phyloP scores from a whole-genome alignment of 1,140 invertebrate genomes.

The Caligus rogercresseyi region DNA sequence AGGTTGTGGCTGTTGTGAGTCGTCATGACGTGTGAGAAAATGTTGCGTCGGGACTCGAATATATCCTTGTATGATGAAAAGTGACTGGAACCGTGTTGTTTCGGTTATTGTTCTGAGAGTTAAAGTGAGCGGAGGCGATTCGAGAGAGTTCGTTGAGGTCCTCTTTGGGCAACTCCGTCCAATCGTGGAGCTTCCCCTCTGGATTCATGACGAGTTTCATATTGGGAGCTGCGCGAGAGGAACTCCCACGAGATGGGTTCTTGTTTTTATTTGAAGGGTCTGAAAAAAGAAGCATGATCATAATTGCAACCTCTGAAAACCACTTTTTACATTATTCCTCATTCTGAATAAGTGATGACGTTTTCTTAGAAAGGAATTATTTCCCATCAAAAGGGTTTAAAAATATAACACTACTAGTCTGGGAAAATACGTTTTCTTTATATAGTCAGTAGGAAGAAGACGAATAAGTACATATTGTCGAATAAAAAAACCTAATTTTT shows the following conservation, averaged over 20 bases:
- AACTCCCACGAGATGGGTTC: too few relatives aligned
- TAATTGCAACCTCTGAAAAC: too few relatives aligned
- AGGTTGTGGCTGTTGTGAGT: not conserved
- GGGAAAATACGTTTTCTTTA: too few relatives aligned
- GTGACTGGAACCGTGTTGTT: not conserved
- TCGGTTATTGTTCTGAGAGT: not conserved
- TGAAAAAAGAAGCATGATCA: not conserved
- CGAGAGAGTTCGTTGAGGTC: not conserved
- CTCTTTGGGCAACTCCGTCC: constrained; percentile 7
- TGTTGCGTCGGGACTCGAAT: not conserved
- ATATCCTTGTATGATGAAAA: not conserved
- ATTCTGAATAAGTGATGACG: too few relatives aligned
- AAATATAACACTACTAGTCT: too few relatives aligned
- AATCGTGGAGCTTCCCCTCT: constrained; percentile 17
- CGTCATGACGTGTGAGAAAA: not conserved
- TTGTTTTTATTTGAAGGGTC: not conserved
- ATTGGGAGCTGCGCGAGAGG: not conserved
- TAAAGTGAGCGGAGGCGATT: not conserved
- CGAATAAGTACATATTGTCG: too few relatives aligned
- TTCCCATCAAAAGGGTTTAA: too few relatives aligned
- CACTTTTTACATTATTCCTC: too few relatives aligned
- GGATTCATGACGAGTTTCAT: constrained; percentile 20
- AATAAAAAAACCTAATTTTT: too few relatives aligned
- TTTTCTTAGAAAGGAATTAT: too few relatives aligned
- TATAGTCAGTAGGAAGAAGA: too few relatives aligned